These are phyloP conservation scores for Osedax frankpressi DNA, from an alignment of 2,888 invertebrate species.

Conservation along the genomic window DNA sequence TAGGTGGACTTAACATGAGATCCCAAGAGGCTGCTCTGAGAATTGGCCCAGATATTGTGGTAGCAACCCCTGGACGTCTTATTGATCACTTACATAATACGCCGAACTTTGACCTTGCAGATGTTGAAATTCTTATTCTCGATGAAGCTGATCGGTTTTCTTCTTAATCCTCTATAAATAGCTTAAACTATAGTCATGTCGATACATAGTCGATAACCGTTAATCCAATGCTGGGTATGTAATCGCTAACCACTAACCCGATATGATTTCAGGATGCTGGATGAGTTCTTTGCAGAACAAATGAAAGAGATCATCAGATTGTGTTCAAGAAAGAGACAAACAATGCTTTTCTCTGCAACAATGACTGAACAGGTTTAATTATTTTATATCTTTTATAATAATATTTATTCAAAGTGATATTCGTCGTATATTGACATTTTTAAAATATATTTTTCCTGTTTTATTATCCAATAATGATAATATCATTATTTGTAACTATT, in stretches of 20 bases:
- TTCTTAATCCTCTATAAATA: conserved; percentile 18
- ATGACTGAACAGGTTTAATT: conserved; percentile 96
- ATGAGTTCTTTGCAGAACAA: conserved; percentile 95
- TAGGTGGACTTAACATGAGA: conserved; percentile 50
- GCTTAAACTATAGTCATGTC: neutral
- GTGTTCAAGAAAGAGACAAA: conserved; percentile 79
- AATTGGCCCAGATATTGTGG: conserved; percentile 84
- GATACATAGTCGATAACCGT: neutral
- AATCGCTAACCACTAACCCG: conserved; percentile 10
- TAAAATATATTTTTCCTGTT: too few relatives aligned
- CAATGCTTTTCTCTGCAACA: conserved; percentile 93
- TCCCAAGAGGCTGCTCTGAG: conserved; percentile 53
- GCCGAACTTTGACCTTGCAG: conserved; percentile 71
- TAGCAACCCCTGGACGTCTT: conserved; percentile 91
- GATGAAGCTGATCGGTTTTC: conserved; percentile 68
- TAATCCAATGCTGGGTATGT: neutral
- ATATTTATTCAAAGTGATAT: too few relatives aligned
- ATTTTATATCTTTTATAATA: too few relatives aligned
- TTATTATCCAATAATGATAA: too few relatives aligned
- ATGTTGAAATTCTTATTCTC: conserved; percentile 68
- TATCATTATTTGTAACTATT: too few relatives aligned
- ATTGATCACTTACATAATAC: conserved; percentile 94
- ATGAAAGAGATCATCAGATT: conserved; percentile 94
- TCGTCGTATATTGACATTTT: too few relatives aligned
- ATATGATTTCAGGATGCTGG: conserved; percentile 77